A percentile compares a stretch with the other conserved stretches of the same genome.
phyloP scores from a whole-genome alignment of 2,113 vertebrate species.

The Mionectes macconnelli region DNA sequence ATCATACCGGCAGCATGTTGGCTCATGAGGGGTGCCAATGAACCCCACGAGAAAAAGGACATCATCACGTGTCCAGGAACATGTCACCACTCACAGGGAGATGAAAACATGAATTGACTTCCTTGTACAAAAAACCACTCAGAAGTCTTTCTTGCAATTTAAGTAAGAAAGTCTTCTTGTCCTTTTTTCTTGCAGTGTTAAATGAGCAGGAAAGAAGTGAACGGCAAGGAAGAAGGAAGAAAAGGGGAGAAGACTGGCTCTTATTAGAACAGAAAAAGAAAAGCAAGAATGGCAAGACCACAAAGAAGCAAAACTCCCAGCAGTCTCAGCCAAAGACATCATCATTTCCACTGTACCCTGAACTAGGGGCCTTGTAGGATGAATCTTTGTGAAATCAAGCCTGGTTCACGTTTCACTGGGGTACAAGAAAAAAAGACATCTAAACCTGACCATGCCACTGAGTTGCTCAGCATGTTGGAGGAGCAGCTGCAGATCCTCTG shows the following conservation, averaged over 20 bases:
- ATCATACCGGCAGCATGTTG: background rate
- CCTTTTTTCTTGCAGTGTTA: background rate
- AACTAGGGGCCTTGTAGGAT: fast-evolving
- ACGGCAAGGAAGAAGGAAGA: background rate
- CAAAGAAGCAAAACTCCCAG: background rate
- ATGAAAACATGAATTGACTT: background rate
- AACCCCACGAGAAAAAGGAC: background rate
- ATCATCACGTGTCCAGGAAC: background rate
- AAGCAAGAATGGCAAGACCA: background rate
- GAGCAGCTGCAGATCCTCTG: background rate
- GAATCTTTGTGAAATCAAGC: background rate
- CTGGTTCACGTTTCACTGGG: background rate
- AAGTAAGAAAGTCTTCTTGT: background rate
- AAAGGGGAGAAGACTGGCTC: background rate
- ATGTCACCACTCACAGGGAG: background rate
- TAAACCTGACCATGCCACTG: background rate
- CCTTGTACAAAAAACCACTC: background rate
- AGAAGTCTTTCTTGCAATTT: background rate
- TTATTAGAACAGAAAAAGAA: background rate
- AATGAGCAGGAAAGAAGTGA: background rate
- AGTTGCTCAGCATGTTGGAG: background rate
- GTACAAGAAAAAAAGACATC: background rate
- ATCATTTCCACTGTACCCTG: background rate
- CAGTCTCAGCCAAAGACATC: background rate
- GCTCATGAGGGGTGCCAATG: background rate